Conservation (phyloP, 2,797 vertebrate species). For the Macropodus opercularis region DNA sequence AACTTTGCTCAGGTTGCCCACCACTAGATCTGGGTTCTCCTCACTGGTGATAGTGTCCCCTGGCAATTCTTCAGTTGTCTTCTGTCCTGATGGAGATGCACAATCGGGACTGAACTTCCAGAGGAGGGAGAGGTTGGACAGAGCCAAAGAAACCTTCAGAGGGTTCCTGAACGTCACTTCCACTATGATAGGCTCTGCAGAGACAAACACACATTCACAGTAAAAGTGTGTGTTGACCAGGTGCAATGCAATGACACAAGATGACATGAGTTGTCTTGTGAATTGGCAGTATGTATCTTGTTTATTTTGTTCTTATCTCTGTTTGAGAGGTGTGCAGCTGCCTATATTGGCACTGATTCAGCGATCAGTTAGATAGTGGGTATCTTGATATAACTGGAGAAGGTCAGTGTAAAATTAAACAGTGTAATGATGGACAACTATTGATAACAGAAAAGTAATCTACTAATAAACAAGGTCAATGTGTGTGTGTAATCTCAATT, state of each 20-base stretch:
- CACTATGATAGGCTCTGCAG: slow-evolving; percentile 91
- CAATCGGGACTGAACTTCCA: slow-evolving; percentile 91
- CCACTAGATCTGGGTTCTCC: slow-evolving; percentile 49
- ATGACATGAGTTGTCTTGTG: too few species aligned
- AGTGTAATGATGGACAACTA: too few species aligned
- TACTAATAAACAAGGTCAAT: too few species aligned
- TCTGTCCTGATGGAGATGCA: slow-evolving; percentile 64
- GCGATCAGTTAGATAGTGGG: too few species aligned
- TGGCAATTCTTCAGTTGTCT: slow-evolving; percentile 60
- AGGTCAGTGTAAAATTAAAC: too few species aligned
- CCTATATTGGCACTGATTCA: too few species aligned
- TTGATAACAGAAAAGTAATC: too few species aligned
- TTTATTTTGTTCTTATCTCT: too few species aligned
- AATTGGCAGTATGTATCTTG: too few species aligned
- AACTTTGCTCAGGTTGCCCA: slow-evolving; percentile 16
- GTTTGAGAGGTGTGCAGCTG: too few species aligned
- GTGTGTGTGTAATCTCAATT: too few species aligned
- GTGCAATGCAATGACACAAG: not conserved
- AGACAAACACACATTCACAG: not conserved
- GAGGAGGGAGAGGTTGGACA: slow-evolving; percentile 90
- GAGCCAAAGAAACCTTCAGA: slow-evolving; percentile 89
- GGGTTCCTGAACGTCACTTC: slow-evolving; percentile 95
- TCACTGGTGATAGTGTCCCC: slow-evolving; percentile 84
- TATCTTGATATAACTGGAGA: too few species aligned
- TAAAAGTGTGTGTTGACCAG: not conserved